These are phyloP conservation scores for Lepetodrilus schrolli DNA, from an alignment of 2,888 invertebrate genomes.

Conservation along the genomic window DNA sequence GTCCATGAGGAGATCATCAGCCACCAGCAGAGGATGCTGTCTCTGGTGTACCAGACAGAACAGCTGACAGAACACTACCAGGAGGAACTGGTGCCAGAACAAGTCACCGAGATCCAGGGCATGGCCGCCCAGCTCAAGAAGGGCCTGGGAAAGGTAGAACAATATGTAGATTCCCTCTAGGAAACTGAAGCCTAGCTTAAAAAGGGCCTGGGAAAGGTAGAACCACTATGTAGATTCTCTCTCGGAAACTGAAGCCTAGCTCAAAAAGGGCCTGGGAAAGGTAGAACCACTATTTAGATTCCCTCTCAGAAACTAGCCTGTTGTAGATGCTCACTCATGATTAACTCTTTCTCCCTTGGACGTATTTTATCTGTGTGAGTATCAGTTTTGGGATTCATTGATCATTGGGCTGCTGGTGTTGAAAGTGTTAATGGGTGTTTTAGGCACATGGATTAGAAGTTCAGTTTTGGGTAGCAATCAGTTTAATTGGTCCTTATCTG, in stretches of 20 bases:
- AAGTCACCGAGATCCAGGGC: constrained; percentile 65
- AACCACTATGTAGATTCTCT: too few species aligned
- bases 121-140: constrained; percentile 60
- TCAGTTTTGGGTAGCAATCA: too few species aligned
- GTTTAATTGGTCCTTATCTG: too few species aligned
- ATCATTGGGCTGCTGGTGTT: too few species aligned
- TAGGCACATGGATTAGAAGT: too few species aligned
- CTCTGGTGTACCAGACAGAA: constrained; percentile 70
- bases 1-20: constrained; percentile 61
- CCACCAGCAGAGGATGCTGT: constrained; percentile 70
- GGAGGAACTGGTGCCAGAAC: constrained; percentile 70
- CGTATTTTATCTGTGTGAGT: too few species aligned
- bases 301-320: constrained; percentile 62
- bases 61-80: constrained; percentile 70
- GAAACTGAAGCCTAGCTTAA: constrained; percentile 59
- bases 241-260: constrained; percentile 56
- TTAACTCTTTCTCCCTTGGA: too few species aligned
- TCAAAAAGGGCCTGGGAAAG: constrained; percentile 64
- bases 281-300: too few species aligned
- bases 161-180: too few species aligned
- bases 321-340: too few species aligned
- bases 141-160: constrained; percentile 63
- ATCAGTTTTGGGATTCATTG: too few species aligned
- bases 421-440: too few species aligned
- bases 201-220: constrained; percentile 63